Base-by-base conservation (phyloP, 2,888 invertebrate species). In the Abrostola triplasia region DNA sequence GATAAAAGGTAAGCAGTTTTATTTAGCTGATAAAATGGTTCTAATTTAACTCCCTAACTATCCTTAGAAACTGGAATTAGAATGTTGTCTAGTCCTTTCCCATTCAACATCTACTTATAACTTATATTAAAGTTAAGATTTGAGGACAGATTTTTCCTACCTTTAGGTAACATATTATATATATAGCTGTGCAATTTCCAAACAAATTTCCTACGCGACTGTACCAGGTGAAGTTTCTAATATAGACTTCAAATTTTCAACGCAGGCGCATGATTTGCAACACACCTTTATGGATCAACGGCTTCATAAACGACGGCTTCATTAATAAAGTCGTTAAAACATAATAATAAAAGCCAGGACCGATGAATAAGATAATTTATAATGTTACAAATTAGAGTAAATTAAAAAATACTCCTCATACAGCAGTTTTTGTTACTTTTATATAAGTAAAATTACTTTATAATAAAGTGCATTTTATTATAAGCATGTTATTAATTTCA, bases 221-320 rank as follows among this genome's bases (percentile, higher is more conserved):
- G 70, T 82, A 81, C 77, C 44, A 54, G 52, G 59, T 72, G 64
- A 76, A 59, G 67, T 68, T 74, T 72, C 55, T 70, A 73, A 78
- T 74, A 66, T 51, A 64, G 72, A 72, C 70, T 63, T 73, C 75
- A 66, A 61, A 72, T 73, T 73, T 73, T 68, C 55, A 49, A 64
- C 53, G 50, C 59, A 41, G 35, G 50, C 53, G 57, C 70, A 76
- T 79, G 80, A 83, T 82, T 82, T 75, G 77, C 84, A 70, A 74
- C 69, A 75, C 61, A n/a, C 50, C 54, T 70, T 58, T 64, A 75
- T 36, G 36, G 50, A 64, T 35, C 60, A 62, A 70, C 62, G 36
- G 55, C 55, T 64, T 60, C 49, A 67, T 66, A 70, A 73, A 70
- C 62, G 50, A 38, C 54, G 44, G 8, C 70, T 64, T 58, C 66